These are phyloP conservation scores for Nomada lathburiana DNA, from an alignment of 2,888 invertebrate genomes.

Conservation along the genomic window DNA sequence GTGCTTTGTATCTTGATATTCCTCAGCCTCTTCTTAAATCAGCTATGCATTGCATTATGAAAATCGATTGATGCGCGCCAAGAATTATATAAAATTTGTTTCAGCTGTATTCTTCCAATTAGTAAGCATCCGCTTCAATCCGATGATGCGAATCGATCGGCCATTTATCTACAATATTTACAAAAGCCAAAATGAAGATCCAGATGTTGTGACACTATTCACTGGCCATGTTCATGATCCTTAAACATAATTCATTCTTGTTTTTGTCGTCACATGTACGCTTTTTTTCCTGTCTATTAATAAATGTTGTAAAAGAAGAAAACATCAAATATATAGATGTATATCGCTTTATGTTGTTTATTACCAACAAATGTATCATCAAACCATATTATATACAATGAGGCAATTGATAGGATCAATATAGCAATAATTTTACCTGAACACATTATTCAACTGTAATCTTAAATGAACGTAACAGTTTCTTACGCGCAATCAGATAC, in stretches of 20 bases:
- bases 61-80: background rate
- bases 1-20: background rate
- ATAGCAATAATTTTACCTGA: conserved; percentile 40
- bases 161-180: conserved; percentile 2
- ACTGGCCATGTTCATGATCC: conserved; percentile 7
- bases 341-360: background rate
- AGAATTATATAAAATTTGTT: conserved; percentile 1
- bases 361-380: conserved; percentile 10
- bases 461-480: background rate
- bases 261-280: background rate
- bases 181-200: background rate
- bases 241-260: background rate
- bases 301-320: background rate
- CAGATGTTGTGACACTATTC: conserved; percentile 4
- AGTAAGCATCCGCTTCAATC: background rate
- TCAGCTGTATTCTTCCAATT: background rate
- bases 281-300: background rate
- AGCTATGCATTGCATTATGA: background rate
- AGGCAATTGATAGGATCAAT: background rate
- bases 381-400: background rate
- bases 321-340: background rate
- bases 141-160: background rate
- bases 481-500: background rate
- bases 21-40: background rate
- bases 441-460: conserved; percentile 17